These are phyloP conservation scores for Enoplosus armatus DNA, from an alignment of 2,797 vertebrate genomes.

Conservation along the genomic window DNA sequence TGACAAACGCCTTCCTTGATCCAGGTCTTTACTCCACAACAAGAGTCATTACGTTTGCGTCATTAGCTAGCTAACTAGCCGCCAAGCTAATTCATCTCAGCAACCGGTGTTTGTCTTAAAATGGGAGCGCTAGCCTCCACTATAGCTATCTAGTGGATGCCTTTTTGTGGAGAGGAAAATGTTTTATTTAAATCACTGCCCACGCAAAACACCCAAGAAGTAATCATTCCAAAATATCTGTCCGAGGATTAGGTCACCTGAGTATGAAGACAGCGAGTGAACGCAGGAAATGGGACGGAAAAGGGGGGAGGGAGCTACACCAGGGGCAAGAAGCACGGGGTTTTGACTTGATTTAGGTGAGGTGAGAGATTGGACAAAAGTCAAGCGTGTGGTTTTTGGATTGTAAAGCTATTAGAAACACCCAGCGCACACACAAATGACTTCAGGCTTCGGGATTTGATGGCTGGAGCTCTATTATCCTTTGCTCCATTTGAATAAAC, in stretches of 20 bases:
- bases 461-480: constrained; percentile 60
- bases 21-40: constrained; percentile 11
- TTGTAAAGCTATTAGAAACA: constrained; percentile 56
- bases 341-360: constrained; percentile 34
- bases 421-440: constrained; percentile 48
- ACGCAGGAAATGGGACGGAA: not conserved
- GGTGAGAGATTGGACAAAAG: constrained; percentile 56
- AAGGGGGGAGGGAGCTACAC: not conserved
- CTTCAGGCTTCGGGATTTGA: constrained; percentile 61
- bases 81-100: constrained; percentile 28
- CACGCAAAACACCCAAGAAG: constrained; percentile 7
- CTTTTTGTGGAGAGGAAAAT: too few species aligned
- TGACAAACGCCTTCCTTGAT: constrained; percentile 12
- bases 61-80: constrained; percentile 46
- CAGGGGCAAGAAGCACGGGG: constrained; percentile 16
- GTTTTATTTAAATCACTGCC: not conserved
- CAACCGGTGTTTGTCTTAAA: constrained; percentile 10
- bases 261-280: not conserved
- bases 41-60: constrained; percentile 34
- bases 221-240: not conserved
- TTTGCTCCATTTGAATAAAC: constrained; percentile 72
- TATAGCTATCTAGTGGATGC: too few species aligned
- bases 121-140: not conserved
- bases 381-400: constrained; percentile 65
- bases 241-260: constrained; percentile 4